Base-by-base conservation (phyloP, 2,797 vertebrate genomes). In the Allobates femoralis region DNA sequence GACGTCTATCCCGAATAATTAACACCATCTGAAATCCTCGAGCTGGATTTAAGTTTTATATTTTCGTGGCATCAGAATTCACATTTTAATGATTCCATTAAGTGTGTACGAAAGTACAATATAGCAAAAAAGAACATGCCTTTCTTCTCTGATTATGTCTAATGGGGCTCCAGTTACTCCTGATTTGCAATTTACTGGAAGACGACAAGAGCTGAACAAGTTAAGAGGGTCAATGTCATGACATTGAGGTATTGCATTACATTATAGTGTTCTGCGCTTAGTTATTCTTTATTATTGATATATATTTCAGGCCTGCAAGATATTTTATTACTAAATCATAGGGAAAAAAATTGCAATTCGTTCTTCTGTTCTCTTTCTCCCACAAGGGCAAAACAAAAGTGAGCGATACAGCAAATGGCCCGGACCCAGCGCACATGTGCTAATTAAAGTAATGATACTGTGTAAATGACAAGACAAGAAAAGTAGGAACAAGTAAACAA, bases 11-110 rank as follows among this genome's bases (percentile, higher is more conserved):
- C 92, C 91, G 91, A 94, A 93, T 95, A 95, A 95, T 95, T 95
- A 95, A 94, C 94, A 93, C 94, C 92, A 93, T 94, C 93, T 93
- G 93, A 93, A 95, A 94, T 94, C 89, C 67, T 92, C 93, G 92
- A 92, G 71, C 89, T 93, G 92, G 91, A 93, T 92, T 94, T 94
- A 93, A 92, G 93, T 92, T 94, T 58, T 94, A 93, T 94, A 92
- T 93, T 95, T 94, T 94, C 94, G 93, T 94, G 93, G 90, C 93
- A 90, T 92, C 93, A 89, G 92, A 92, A 94, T 94, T 94, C 95
- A 94, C 94, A 94, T 93, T 95, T 94, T 95, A 95, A 95, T 95
- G 95, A 95, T 95, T 95, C 94, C 95, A 95, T 95, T 95, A 94
- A 94, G 93, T 94, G 93, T 93, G 94, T 95, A 92, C 94, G 94